Base-by-base conservation (phyloP, 2,113 vertebrate species). In the Periophthalmodon schlosseri region DNA sequence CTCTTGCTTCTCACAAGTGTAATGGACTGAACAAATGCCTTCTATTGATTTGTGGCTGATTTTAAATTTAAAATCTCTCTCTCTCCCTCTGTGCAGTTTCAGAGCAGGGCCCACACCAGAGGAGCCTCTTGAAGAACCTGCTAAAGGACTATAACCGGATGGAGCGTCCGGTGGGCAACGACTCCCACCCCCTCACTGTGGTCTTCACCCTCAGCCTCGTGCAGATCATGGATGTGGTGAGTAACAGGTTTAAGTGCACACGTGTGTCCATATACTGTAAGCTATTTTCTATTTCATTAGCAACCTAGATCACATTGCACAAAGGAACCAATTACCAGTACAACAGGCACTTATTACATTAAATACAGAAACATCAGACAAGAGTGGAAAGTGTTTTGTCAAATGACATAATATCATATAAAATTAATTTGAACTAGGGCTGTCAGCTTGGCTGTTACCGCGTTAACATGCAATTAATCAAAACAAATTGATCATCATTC, bases 221-320 rank as follows among this genome's bases (percentile, higher is more conserved):
- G 65, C 95, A 95, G 92, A 94, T 95, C 79, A 94, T 95, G 94
- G 94, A 95, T 4, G 94, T 95, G 94, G 95, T 95, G 72, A 34
- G 91, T 60, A 24, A 8, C 39, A 44, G 28, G 28, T 28, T 28
- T 28, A 28, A 28, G 28, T 3, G 2, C 28, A 28, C 28, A 28
- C 3, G 28, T 28, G 28, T 28, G 28, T 28, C 28, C 28, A 28
- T 28, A 3, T 28, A 28, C 28, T 28, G 28, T 28, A 28, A 28
- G 28, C 28, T 28, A 1, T 2, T 28, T 28, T 28, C 3, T 28
- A 28, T 28, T 28, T 28, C 28, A 1, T 2, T 28, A 3, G 28
- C 3, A 3, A 28, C 28, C n/a, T n/a, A n/a, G n/a, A n/a, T n/a
- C 28, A 28, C 28, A 28, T 28, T 28, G 28, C 28, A 28, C 28